These are phyloP conservation scores for Marmota flaviventris DNA, from an alignment of 2,113 vertebrate genomes.

Conservation along the genomic window DNA sequence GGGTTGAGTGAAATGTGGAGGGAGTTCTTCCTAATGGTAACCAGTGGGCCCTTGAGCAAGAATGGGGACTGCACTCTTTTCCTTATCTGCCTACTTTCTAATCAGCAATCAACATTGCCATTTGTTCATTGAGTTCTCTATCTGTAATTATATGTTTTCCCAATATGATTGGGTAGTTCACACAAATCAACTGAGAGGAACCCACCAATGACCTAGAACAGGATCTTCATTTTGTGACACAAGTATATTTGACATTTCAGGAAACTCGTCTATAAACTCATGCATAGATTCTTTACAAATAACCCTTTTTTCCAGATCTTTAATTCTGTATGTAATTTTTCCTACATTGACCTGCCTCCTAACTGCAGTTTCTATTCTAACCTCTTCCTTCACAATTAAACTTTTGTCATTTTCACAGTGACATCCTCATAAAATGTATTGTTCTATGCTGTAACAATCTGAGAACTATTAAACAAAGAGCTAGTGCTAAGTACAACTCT, in stretches of 20 bases:
- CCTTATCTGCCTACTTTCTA: background rate
- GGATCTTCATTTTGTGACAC: background rate
- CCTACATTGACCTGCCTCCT: background rate
- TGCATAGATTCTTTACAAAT: background rate
- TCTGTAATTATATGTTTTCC: background rate
- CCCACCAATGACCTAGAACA: fast-evolving
- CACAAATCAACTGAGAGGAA: background rate
- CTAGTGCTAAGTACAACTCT: background rate
- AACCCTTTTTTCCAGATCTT: background rate
- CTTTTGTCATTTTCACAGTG: conserved; percentile 37
- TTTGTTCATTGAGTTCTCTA: background rate
- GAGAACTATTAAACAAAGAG: background rate
- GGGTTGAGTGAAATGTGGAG: background rate
- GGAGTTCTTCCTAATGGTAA: background rate
- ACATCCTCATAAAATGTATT: background rate
- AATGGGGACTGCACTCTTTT: background rate
- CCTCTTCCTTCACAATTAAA: background rate
- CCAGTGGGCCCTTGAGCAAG: background rate
- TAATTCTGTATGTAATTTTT: background rate
- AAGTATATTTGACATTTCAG: background rate
- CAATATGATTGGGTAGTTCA: background rate
- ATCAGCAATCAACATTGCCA: background rate
- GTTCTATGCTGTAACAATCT: background rate
- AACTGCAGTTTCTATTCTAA: background rate
- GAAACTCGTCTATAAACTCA: background rate